Percentiles rank a stretch among this genome's conserved stretches.
phyloP scores from a whole-genome alignment of 2,888 invertebrate genomes.

The Zelleria hepariella region DNA sequence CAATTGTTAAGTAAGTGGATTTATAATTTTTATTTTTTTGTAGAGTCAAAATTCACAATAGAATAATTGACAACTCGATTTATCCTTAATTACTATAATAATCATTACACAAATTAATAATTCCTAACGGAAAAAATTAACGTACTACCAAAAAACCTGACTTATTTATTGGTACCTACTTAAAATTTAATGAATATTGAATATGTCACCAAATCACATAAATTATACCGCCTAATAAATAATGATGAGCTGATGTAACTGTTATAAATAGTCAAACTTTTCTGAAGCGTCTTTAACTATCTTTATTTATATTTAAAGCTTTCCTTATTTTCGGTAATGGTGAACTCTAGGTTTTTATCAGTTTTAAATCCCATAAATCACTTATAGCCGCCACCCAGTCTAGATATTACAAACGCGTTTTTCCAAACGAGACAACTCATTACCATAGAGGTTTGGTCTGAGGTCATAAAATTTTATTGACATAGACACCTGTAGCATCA shows the following conservation, averaged over 20 bases:
- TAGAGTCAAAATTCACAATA: not conserved
- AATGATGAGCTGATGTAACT: not conserved
- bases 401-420: conserved; percentile 47
- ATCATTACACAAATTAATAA: not conserved
- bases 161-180: not conserved
- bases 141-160: not conserved
- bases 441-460: conserved; percentile 54
- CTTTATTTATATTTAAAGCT: no score
- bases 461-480: conserved; percentile 64
- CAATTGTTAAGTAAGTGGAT: conserved; percentile 61
- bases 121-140: not conserved
- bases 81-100: not conserved
- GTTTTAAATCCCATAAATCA: conserved; percentile 31
- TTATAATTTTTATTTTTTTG: no score
- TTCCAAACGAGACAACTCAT: conserved; percentile 35
- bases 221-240: not conserved
- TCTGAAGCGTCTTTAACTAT: no score
- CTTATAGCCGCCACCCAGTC: conserved; percentile 58
- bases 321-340: no score
- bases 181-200: not conserved
- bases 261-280: no score
- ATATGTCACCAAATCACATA: not conserved
- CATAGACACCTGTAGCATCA: conserved; percentile 51
- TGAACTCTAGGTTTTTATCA: not conserved
- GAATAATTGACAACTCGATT: not conserved